Evolutionary conservation across 2,888 invertebrate genomes (phyloP).

Genomic region (Scaptomyza tumidula): DNA sequence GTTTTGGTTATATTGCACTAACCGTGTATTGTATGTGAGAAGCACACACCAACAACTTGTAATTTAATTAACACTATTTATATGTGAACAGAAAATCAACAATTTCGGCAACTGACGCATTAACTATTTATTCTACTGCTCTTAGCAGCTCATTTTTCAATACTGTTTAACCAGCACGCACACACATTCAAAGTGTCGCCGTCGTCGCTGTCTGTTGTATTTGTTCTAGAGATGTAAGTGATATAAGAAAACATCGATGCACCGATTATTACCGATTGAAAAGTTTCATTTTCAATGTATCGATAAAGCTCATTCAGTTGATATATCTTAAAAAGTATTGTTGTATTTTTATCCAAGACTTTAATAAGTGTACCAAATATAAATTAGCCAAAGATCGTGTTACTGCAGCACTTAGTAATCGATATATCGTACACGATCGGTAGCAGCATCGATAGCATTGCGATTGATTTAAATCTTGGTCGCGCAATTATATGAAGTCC

Average conservation of each 20-base stretch:
- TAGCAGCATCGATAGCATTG: not conserved
- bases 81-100: constrained; percentile 20
- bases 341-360: too few relatives aligned
- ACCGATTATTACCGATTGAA: not conserved
- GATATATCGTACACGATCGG: not conserved
- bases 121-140: constrained; percentile 45
- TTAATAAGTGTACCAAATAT: not conserved
- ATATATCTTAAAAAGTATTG: not conserved
- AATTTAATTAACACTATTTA: constrained; percentile 48
- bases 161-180: constrained; percentile 41
- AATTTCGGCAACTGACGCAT: constrained; percentile 31
- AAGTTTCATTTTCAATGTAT: not conserved
- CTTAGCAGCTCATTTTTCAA: constrained; percentile 60
- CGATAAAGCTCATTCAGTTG: constrained; percentile 8
- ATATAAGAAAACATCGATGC: constrained; percentile 34
- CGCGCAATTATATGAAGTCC: constrained; percentile 6
- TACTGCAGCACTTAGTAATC: not conserved
- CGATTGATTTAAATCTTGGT: not conserved
- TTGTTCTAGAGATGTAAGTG: constrained; percentile 47
- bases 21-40: constrained; percentile 22
- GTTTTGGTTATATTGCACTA: constrained; percentile 56
- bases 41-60: constrained; percentile 17
- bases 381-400: not conserved
- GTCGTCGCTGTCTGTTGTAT: constrained; percentile 49
- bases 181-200: constrained; percentile 39